A percentile compares a stretch with the other conserved stretches of the same genome.
These are phyloP conservation scores for Megalopta genalis DNA, from an alignment of 1,140 invertebrate species.

Conservation along the genomic window DNA sequence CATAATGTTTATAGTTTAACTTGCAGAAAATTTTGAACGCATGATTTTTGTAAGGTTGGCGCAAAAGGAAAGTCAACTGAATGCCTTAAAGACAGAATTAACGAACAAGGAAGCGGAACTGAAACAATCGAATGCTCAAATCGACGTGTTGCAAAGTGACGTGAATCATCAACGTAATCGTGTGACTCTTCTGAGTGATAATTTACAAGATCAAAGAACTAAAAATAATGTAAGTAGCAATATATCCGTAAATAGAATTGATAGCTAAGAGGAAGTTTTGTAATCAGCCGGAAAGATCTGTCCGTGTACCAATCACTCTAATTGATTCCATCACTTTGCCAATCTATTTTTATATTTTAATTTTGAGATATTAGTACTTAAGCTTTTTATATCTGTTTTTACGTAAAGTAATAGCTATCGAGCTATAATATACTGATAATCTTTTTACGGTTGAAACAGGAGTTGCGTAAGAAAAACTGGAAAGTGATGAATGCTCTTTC, in stretches of 20 bases:
- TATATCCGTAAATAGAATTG: slow-evolving; percentile 28
- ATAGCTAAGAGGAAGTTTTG: too few relatives aligned
- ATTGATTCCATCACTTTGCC: slow-evolving; percentile 72
- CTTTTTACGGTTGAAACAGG: slow-evolving; percentile 78
- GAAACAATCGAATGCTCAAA: slow-evolving; percentile 76
- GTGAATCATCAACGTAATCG: slow-evolving; percentile 63
- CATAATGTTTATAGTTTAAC: slow-evolving; percentile 6
- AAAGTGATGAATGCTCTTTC: slow-evolving; percentile 93
- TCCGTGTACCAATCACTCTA: not conserved
- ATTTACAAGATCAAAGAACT: slow-evolving; percentile 84
- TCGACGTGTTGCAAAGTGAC: slow-evolving; percentile 71
- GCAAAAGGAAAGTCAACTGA: slow-evolving; percentile 73
- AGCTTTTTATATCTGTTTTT: slow-evolving; percentile 21
- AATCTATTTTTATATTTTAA: slow-evolving; percentile 44
- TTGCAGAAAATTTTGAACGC: not conserved
- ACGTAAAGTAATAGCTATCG: slow-evolving; percentile 15
- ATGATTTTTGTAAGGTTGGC: slow-evolving; percentile 59
- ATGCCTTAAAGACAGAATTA: slow-evolving; percentile 70
- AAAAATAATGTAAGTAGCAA: slow-evolving; percentile 88
- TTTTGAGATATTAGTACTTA: not conserved
- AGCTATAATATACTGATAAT: slow-evolving; percentile 2
- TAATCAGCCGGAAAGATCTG: not conserved
- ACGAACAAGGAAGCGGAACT: slow-evolving; percentile 77
- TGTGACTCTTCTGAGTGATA: slow-evolving; percentile 77
- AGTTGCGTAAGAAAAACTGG: slow-evolving; percentile 92